A percentile compares a stretch with the other conserved stretches of the same genome.
phyloP scores from a whole-genome alignment of 2,113 vertebrate species.

The Sitta europaea region DNA sequence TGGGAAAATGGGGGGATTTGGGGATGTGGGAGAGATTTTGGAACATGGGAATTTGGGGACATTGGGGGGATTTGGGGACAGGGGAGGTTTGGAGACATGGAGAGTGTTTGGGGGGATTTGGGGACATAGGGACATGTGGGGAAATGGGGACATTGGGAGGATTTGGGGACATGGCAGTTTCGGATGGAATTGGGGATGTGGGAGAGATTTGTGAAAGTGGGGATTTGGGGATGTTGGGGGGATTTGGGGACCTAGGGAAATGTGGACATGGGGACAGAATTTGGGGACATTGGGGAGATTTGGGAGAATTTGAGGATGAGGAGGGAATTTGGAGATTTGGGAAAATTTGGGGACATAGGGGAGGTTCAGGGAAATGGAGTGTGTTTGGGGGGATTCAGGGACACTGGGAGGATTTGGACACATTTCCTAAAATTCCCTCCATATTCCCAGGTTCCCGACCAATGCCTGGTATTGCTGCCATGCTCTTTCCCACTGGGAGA shows the following conservation, averaged over 20 bases:
- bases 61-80: no score
- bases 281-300: no score
- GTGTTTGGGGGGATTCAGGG: neutral
- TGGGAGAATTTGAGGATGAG: no score
- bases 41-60: no score
- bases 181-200: neutral
- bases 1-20: no score
- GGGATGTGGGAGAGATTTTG: neutral
- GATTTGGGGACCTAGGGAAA: neutral
- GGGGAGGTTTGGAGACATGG: no score
- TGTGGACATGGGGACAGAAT: no score
- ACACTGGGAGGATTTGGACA: neutral
- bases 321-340: neutral
- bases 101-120: no score
- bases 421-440: neutral
- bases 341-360: rapidly evolving
- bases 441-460: rapidly evolving
- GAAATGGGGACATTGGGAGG: no score
- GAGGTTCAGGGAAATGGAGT: neutral
- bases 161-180: neutral
- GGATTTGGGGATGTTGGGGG: neutral
- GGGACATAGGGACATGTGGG: no score
- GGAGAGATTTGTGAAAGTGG: neutral
- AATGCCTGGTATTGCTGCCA: rapidly evolving
- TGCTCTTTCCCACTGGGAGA: neutral